A percentile compares a stretch with the other conserved stretches of the same genome.
These are phyloP conservation scores for Baronia brevicornis DNA, from an alignment of 2,888 invertebrate genomes.

Conservation along the genomic window DNA sequence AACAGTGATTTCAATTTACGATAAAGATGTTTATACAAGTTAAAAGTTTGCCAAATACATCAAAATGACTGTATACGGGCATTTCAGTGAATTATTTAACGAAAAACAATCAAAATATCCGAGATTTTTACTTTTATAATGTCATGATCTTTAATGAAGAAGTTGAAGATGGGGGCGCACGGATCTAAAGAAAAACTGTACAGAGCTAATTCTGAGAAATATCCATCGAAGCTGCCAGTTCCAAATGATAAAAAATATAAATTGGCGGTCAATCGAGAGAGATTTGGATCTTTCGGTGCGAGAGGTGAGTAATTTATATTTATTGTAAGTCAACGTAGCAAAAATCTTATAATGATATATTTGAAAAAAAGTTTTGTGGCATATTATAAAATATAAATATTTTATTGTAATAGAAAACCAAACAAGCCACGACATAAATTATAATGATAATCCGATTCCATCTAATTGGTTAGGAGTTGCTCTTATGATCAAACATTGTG, in stretches of 20 bases:
- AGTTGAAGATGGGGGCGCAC: conserved; percentile 82
- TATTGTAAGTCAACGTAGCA: no score
- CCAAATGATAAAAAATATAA: conserved; percentile 75
- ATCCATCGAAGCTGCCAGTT: conserved; percentile 72
- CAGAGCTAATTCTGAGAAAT: conserved; percentile 78
- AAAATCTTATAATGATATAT: no score
- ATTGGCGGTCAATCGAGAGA: conserved; percentile 78
- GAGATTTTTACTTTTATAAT: conserved; percentile 28
- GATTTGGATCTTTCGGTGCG: conserved; percentile 82
- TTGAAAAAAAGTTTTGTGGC: no score
- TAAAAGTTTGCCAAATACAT: no score
- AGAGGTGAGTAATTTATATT: conserved; percentile 66
- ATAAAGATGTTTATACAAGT: conserved; percentile 6
- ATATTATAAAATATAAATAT: no score
- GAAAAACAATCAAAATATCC: conserved; percentile 7
- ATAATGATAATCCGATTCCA: no score
- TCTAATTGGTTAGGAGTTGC: no score
- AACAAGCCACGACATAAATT: no score
- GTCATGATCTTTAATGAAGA: conserved; percentile 51
- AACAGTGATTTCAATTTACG: conserved; percentile 1
- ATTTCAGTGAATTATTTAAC: not conserved
- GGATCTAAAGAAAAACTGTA: conserved; percentile 85
- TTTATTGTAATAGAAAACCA: no score
- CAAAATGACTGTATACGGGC: not conserved
- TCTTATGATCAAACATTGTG: no score